Conservation (phyloP, 2,888 invertebrate species). For the Eledone cirrhosa region DNA sequence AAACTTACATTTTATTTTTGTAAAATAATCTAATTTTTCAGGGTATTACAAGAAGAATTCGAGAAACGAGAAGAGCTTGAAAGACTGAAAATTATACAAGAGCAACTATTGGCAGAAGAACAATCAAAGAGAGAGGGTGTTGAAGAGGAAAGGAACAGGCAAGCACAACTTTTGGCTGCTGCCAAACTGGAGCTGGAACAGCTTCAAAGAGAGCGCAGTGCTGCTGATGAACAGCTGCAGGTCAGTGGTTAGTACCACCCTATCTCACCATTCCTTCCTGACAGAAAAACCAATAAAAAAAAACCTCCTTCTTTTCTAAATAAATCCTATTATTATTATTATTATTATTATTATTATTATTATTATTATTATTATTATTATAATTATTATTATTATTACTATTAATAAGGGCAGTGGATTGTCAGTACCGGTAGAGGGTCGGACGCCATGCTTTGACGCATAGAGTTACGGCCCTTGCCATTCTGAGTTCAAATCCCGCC, state of each 20-base stretch:
- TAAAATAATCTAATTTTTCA: slow-evolving; percentile 32
- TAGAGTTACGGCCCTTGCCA: no score
- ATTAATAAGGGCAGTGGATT: no score
- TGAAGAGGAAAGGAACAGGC: slow-evolving; percentile 74
- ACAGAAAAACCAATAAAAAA: no score
- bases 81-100: slow-evolving; percentile 81
- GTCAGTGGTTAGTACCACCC: slow-evolving; percentile 36
- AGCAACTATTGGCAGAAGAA: slow-evolving; percentile 78
- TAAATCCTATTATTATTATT: no score
- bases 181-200: slow-evolving; percentile 44
- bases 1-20: no score
- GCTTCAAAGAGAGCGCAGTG: slow-evolving; percentile 71
- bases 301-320: no score
- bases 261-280: neutral
- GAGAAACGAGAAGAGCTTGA: slow-evolving; percentile 83
- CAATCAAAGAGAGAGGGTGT: slow-evolving; percentile 79
- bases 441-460: no score
- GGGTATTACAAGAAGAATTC: slow-evolving; percentile 82
- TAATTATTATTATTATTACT: no score
- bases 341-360: no score
- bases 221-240: slow-evolving; percentile 68
- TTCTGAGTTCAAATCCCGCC: no score
- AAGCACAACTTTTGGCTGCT: slow-evolving; percentile 42
- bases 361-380: no score
- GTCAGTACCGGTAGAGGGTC: no score